Base-by-base conservation (phyloP, 1,140 invertebrate genomes). In the Plutomurus gul region DNA sequence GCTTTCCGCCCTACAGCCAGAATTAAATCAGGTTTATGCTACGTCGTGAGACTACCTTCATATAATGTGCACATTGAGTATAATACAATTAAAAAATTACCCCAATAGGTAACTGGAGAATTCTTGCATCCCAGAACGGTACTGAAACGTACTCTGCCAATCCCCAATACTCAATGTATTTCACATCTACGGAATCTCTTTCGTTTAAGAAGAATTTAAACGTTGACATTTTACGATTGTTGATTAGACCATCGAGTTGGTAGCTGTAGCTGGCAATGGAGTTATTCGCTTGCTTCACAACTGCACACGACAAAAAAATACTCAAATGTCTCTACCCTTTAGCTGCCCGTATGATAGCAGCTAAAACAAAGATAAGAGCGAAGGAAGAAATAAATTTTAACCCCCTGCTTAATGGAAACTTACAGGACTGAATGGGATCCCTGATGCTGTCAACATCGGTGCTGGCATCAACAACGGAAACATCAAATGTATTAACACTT, bases 91-190 rank as follows among this genome's bases (percentile, higher is more conserved):
- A 4, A 33, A 36, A 0, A 33, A 36, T 70, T 75, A 70, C 72
- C 1, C 71, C 49, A 37, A 79, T 60, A n/a, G 80, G 76, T 22
- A 76, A 37, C 75, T 77, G 72, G 13, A 81, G 46, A 20, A 79
- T 77, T 70, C 73, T 79, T 13, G 79, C 76, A 74, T 83, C 82
- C 78, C 79, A 83, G n/a, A 78, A 73, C 7, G 77, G 65, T 18
- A 81, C 74, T 20, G 33, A 47, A 1, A 83, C 43, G 60, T 81
- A 83, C 30, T 82, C 80, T 8, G 81, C 75, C 13, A 46, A n/a
- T 36, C 75, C 75, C 8, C 65, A 43, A 27, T 73, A 78, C 25
- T 83, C 82, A 7, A 80, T 30, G 40, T 40, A 82, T 7, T 51
- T 60, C 2, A 51, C 46, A 56, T 83, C 81, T 3, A 75, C 47